Base-by-base conservation (phyloP, 2,797 vertebrate species). In the Nyctalus aviator region DNA sequence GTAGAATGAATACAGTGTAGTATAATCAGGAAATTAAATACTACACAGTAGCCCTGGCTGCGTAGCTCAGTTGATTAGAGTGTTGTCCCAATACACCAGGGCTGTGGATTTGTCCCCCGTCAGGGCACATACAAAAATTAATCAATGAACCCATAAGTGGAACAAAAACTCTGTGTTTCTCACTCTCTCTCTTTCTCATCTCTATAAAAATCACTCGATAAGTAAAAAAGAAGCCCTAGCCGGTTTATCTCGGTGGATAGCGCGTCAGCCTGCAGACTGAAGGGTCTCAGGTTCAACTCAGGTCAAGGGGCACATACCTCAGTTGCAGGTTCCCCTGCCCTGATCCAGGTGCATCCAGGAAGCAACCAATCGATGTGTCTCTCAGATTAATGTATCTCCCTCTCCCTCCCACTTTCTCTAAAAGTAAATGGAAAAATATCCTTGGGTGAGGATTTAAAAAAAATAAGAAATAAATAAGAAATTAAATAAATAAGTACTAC, bases 21-120 rank as follows among this genome's bases (percentile, higher is more conserved):
- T 77, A 41, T 20, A 77, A 27, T 83, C 21, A 83, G 76, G 37
- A 87, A 86, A 90, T 66, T 55, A 41, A 77, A 83, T 77, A 64
- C 53, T 71, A 41, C 15, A 27, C 27, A 69, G 66, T 68, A 66
- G 66, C 32, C 32, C 27, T 35, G 20, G 8, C 66, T 69, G 66
- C 10, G 18, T 69, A 35, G 66, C 17, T 35, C 66, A 35, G 32
- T 11, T 35, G 66, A 37, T 66, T 37, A 69, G 20, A 69, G 32
- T 69, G 32, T 35, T 69, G 18, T 21, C 66, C 32, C 32, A 35
- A 7, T 35, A 68, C 12, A 27, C 66, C 6, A 37, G 32, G 32
- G 32, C 32, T 37, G 32, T 20, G 18, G 32, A 9, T 37, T 37
- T 35, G 32, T 66, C n/a, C 62, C 32, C 20, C 4, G 4, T 69